Conservation (phyloP, 2,797 vertebrate species). For the Sebastes alutus region DNA sequence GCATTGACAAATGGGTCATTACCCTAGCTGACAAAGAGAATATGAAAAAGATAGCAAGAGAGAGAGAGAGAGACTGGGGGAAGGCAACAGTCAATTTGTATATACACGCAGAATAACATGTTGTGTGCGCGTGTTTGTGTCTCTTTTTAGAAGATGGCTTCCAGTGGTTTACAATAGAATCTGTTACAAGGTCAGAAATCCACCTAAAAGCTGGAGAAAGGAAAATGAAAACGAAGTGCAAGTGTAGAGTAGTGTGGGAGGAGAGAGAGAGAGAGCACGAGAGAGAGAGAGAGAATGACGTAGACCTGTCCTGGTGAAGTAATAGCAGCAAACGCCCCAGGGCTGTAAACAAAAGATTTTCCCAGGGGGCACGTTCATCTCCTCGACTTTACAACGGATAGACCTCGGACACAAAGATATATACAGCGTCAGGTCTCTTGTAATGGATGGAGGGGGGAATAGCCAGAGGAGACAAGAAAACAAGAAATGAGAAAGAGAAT, state of each 20-base stretch:
- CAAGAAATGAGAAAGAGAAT: constrained; percentile 25
- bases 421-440: constrained; percentile 36
- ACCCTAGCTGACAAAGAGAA: constrained; percentile 43
- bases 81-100: not conserved
- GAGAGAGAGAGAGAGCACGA: not conserved
- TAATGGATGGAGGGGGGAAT: constrained; percentile 32
- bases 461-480: constrained; percentile 20
- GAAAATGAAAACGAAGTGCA: not conserved
- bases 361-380: constrained; percentile 53
- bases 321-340: constrained; percentile 50
- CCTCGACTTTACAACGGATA: constrained; percentile 56
- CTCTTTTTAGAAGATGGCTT: not conserved
- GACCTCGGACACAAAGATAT: constrained; percentile 49
- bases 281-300: not conserved
- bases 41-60: not conserved
- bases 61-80: not conserved
- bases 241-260: not conserved
- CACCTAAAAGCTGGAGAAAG: not conserved
- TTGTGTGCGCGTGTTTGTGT: not conserved
- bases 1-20: constrained; percentile 69
- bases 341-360: constrained; percentile 60
- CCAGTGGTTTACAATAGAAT: not conserved
- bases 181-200: not conserved
- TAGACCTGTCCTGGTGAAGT: constrained; percentile 34
- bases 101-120: not conserved